Conservation (phyloP, 2,888 invertebrate species). For the Zeuzera pyrina region DNA sequence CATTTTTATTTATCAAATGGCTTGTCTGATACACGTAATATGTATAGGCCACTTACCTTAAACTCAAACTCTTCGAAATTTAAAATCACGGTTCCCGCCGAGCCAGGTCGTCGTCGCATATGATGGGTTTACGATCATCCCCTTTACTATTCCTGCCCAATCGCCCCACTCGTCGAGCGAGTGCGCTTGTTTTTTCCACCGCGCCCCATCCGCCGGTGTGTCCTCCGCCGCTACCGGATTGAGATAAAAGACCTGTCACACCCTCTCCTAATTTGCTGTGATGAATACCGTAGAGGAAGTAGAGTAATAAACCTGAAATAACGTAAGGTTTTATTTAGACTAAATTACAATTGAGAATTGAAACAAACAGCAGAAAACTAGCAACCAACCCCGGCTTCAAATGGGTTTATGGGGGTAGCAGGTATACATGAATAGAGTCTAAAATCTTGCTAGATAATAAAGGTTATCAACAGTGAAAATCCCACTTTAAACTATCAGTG, state of each 20-base stretch:
- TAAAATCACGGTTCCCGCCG: conserved; percentile 38
- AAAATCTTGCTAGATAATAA: too few species aligned
- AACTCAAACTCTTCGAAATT: not conserved
- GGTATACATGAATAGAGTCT: too few species aligned
- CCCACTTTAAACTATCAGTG: too few species aligned
- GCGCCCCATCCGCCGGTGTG: conserved; percentile 58
- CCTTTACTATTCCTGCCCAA: conserved; percentile 48
- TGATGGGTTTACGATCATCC: conserved; percentile 62
- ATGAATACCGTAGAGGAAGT: conserved; percentile 89
- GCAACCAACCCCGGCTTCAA: too few species aligned
- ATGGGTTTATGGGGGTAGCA: too few species aligned
- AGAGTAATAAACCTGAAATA: conserved; percentile 81
- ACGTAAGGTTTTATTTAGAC: too few species aligned
- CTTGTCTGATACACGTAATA: too few species aligned
- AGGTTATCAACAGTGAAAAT: too few species aligned
- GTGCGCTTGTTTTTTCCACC: conserved; percentile 55
- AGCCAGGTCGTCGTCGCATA: conserved; percentile 56
- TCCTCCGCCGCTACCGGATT: conserved; percentile 49
- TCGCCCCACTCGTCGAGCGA: conserved; percentile 51
- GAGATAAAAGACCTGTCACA: conserved; percentile 55
- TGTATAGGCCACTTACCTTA: too few species aligned
- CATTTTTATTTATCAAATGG: too few species aligned
- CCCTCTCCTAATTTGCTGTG: conserved; percentile 85
- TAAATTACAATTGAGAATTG: too few species aligned
- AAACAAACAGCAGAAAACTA: too few species aligned